Conservation (phyloP, 2,888 invertebrate genomes). For the Kuschelorhynchus macadamiae region DNA sequence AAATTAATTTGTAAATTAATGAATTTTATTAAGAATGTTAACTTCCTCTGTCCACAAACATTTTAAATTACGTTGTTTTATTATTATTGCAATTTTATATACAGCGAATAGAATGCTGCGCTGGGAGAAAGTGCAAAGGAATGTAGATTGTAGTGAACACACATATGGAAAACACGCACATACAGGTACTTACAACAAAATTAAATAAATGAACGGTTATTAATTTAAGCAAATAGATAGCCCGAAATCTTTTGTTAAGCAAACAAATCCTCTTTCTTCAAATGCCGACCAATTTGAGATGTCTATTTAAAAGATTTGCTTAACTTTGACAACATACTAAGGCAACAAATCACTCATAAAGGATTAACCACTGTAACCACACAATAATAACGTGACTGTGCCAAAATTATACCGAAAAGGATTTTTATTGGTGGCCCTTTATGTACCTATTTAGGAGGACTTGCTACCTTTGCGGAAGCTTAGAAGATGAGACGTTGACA, state of each 20-base stretch:
- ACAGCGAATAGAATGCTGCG: too few species aligned
- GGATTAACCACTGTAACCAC: constrained; percentile 42
- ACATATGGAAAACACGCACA: neutral
- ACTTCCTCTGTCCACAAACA: too few species aligned
- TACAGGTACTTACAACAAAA: neutral
- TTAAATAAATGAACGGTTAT: constrained; percentile 9
- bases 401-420: constrained; percentile 44
- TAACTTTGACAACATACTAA: constrained; percentile 45
- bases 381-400: constrained; percentile 44
- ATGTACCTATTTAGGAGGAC: constrained; percentile 22
- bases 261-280: constrained; percentile 38
- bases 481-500: constrained; percentile 28
- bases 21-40: too few species aligned
- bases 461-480: constrained; percentile 31
- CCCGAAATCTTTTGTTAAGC: constrained; percentile 34
- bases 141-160: too few species aligned
- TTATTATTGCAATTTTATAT: too few species aligned
- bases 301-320: constrained; percentile 40
- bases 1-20: too few species aligned
- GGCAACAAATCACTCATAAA: constrained; percentile 46
- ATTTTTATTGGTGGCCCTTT: constrained; percentile 44
- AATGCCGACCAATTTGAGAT: constrained; percentile 33
- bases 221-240: constrained; percentile 39
- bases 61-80: too few species aligned
- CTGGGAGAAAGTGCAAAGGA: too few species aligned